Evolutionary conservation across 1,140 invertebrate genomes (phyloP).

Genomic region (Diorhabda sublineata): DNA sequence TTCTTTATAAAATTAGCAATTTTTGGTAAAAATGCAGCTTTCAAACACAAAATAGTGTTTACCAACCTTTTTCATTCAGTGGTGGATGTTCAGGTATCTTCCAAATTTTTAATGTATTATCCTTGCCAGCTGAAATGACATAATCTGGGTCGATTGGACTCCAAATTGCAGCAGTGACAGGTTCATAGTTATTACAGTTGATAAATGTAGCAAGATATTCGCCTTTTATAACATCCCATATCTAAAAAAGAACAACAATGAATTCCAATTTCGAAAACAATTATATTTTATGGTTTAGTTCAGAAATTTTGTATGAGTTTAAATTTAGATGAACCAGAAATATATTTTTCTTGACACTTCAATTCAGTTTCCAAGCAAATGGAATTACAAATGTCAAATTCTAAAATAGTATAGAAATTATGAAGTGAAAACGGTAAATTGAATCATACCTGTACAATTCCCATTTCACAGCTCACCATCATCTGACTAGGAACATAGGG

Average conservation of each 20-base stretch:
- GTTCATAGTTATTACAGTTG: constrained; percentile 50
- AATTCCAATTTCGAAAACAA: neutral
- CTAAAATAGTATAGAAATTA: too few species aligned
- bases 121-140: constrained; percentile 58
- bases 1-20: too few species aligned
- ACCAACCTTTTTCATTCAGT: constrained; percentile 20
- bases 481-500: constrained; percentile 63
- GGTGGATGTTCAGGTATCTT: constrained; percentile 47
- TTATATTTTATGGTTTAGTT: too few species aligned
- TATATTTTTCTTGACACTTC: too few species aligned
- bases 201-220: constrained; percentile 54
- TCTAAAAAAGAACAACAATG: constrained; percentile 41
- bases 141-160: constrained; percentile 60
- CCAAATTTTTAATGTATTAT: constrained; percentile 60
- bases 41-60: neutral
- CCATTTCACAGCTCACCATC: constrained; percentile 66
- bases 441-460: constrained; percentile 58
- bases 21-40: too few species aligned
- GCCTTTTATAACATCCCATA: constrained; percentile 65
- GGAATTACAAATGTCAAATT: too few species aligned
- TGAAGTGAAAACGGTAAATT: too few species aligned
- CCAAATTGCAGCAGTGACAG: constrained; percentile 58
- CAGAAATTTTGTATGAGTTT: too few species aligned
- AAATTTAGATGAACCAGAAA: too few species aligned
- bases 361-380: too few species aligned